Conservation (phyloP, 2,888 invertebrate genomes). For the Cotesia congregata region DNA sequence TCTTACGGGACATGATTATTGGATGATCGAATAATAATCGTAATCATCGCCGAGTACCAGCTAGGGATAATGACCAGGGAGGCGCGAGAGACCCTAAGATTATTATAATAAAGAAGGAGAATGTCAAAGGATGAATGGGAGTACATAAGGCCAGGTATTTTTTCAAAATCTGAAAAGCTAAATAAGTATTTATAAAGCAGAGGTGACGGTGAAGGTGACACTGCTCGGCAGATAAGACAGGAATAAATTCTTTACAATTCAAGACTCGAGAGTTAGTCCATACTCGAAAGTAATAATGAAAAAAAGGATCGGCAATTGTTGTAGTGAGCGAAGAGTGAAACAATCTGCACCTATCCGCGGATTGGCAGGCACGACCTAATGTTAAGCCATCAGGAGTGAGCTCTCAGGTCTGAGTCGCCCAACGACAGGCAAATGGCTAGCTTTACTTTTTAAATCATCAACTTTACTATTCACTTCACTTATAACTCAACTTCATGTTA, state of each 20-base stretch:
- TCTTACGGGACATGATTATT: constrained; percentile 65
- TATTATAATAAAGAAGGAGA: constrained; percentile 54
- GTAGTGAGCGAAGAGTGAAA: constrained; percentile 30
- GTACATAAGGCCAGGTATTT: background rate
- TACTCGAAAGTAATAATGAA: constrained; percentile 3
- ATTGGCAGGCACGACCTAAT: constrained; percentile 35
- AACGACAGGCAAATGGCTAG: constrained; percentile 39
- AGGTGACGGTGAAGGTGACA: constrained; percentile 56
- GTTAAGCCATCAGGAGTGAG: constrained; percentile 13
- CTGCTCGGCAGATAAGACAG: constrained; percentile 38
- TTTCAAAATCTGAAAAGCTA: too few species aligned
- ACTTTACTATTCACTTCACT: constrained; percentile 32
- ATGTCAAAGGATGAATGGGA: constrained; percentile 12
- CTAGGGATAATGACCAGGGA: constrained; percentile 56
- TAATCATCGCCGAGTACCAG: constrained; percentile 55
- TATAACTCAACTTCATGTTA: constrained; percentile 4
- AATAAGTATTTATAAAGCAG: background rate
- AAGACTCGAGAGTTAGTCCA: background rate
- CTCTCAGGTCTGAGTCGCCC: constrained; percentile 16
- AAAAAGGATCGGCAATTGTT: constrained; percentile 28
- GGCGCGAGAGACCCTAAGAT: constrained; percentile 28
- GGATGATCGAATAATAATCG: constrained; percentile 65
- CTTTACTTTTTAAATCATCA: constrained; percentile 18
- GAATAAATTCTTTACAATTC: too few species aligned
- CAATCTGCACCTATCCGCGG: constrained; percentile 35